Evolutionary conservation across 1,140 invertebrate genomes (phyloP), one percentile per base, ranked within the genome.

Genomic region (Drosophila pseudoobscura): DNA sequence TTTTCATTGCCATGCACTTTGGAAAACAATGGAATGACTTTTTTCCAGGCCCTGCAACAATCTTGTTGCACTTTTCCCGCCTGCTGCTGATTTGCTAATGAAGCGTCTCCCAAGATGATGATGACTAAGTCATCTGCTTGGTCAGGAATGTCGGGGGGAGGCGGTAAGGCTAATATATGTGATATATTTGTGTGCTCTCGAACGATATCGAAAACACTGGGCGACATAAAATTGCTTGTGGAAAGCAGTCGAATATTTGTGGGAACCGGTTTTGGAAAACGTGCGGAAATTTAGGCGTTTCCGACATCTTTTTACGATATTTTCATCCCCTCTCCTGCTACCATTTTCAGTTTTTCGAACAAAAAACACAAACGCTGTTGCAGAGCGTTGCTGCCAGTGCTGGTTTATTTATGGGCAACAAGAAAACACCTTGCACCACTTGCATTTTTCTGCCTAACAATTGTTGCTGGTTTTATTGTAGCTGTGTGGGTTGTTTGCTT

Each of bases 1-100:
- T 82, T 84, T 84, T 87, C 78, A 80, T 80, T 80, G 78, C 79
- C 82, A 85, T 78, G 87, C 78, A 85, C 71, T 82, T 80, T 70
- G 31, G 54, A 71, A 82, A 80, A 85, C 82, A 85, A 87, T 87
- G 82, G 66, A 80, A 80, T 65, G 69, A 52, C 29, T 85, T 85
- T 85, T 80, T 58, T 43, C 9, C 35, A 39, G 3, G 35, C 24
- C 50, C 72, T 75, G 60, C 60, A 71, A 43, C 60, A 63, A 56
- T 80, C 51, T 44, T 47, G 47, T 71, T 54, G 31, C 68, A 44
- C 56, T 39, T 13, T 39, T 39, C 11, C 35, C 31, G 31, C 31
- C 8, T 45, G 41, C 43, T 50, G 61, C 20, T 75, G 70, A 66
- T 60, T 75, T 60, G 31, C 62, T 75, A 75, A 75, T 75, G 73